Evolutionary conservation across 2,888 invertebrate species (phyloP).

Genomic region (Acanthosepion pharaonis): DNA sequence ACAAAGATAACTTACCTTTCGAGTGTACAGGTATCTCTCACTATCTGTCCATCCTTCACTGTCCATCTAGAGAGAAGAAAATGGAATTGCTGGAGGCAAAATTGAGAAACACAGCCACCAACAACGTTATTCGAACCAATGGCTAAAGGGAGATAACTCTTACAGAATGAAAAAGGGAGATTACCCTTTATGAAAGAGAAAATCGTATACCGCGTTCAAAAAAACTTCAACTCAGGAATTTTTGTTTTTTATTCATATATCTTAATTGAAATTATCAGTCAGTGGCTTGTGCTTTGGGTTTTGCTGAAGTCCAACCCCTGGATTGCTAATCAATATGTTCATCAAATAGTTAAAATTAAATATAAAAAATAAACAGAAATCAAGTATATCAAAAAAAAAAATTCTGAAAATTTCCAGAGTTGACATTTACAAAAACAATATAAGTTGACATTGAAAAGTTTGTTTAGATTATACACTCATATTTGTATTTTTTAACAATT

Average conservation of each 20-base stretch:
- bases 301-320: neutral
- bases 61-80: slow-evolving; percentile 14
- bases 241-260: neutral
- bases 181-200: neutral
- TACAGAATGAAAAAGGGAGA: neutral
- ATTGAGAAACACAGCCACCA: neutral
- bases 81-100: slow-evolving; percentile 2
- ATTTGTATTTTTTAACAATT: too few species aligned
- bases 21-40: slow-evolving; percentile 33
- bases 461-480: too few species aligned
- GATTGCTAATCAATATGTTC: neutral
- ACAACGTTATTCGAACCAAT: neutral
- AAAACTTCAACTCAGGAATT: too few species aligned
- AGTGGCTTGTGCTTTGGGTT: slow-evolving; percentile 17
- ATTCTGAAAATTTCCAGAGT: too few species aligned
- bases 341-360: neutral
- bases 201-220: neutral
- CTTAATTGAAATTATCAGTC: neutral
- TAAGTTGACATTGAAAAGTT: too few species aligned
- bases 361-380: too few species aligned
- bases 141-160: neutral
- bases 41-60: neutral
- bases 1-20: neutral
- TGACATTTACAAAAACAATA: too few species aligned
- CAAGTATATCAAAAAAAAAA: too few species aligned